Evolutionary conservation across 2,113 vertebrate genomes (phyloP).

Genomic region (Rhagologus leucostigma): DNA sequence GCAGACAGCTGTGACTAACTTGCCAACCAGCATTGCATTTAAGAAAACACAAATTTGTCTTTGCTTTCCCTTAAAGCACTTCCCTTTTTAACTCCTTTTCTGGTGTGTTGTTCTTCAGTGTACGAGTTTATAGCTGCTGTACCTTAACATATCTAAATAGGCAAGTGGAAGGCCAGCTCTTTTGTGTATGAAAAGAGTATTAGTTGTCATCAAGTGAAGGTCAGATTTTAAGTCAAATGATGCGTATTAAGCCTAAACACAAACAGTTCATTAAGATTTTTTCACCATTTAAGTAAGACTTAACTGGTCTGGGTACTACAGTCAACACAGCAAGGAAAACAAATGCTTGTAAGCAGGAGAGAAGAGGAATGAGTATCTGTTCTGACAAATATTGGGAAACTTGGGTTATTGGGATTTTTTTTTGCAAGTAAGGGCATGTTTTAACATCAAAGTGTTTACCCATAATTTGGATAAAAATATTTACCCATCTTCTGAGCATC

Average conservation of each 20-base stretch:
- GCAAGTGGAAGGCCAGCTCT: not conserved
- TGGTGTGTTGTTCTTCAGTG: not conserved
- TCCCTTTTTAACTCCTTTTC: not conserved
- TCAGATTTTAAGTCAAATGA: not conserved
- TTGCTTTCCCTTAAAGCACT: not conserved
- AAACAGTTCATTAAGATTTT: not conserved
- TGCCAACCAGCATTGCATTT: not conserved
- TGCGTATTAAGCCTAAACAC: not conserved
- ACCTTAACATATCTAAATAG: not conserved
- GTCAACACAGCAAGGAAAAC: not conserved
- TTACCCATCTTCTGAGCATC: not conserved
- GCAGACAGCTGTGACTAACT: not conserved
- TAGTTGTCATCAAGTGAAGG: not conserved
- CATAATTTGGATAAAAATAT: not conserved
- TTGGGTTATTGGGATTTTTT: not conserved
- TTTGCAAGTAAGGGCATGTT: not conserved
- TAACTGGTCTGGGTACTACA: not conserved
- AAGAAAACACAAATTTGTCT: not conserved
- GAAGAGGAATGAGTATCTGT: not conserved
- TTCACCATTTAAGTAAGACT: not conserved
- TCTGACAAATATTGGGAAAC: not conserved
- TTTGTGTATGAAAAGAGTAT: not conserved
- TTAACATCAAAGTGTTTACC: not conserved
- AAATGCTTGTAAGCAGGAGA: not conserved
- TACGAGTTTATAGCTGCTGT: not conserved